Base-by-base conservation (phyloP, 35 echinoderm and acorn worm genomes). In the Heliocidaris erythrogramma region DNA sequence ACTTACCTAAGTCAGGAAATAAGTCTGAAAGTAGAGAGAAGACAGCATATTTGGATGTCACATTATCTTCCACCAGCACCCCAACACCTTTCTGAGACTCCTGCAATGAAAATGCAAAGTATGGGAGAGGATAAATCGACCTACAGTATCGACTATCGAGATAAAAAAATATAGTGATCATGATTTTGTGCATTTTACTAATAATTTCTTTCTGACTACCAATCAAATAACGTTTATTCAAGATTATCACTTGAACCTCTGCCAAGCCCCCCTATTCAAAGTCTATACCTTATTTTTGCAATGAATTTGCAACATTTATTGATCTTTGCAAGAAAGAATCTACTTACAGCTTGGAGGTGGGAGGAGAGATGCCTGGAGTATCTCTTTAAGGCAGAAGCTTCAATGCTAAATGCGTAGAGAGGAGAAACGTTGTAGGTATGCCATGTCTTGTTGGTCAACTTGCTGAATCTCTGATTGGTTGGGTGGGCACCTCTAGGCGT, bases 341-440 rank as follows among this genome's bases (percentile, higher is more conserved):
- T 49, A 94, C 96, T 97, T 71, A 97, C 96, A 86, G 95, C 95
- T 87, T 97, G 96, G 27, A 97, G 90, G 47, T 94, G 59, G 17
- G 97, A 95, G 17, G 97, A 97, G 13, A 97, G 88, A 94, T 97
- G 97, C 60, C 86, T 85, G 7, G 95, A 93, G 31, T 95, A 97
- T 86, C 95, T 94, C 59, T 90, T 95, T 52, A 97, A 94, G 6
- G 95, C 90, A 17, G 94, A 92, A 32, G 84, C 91, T 94, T 93
- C 91, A 48, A 59, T 91, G 90, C 93, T 94, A 92, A 97, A 97
- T 12, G 85, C 90, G 86, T 92, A 94, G 49, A 97, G 90, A 7
- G 97, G 97, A 29, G 97, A 96, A 49, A 97, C 97, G 30, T 97
- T 94, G 92, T 96, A 96, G 32, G 96, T 95, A 65, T 96, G 91